These are phyloP conservation scores for Hyalella azteca DNA, from an alignment of 2,888 invertebrate genomes.

Conservation along the genomic window DNA sequence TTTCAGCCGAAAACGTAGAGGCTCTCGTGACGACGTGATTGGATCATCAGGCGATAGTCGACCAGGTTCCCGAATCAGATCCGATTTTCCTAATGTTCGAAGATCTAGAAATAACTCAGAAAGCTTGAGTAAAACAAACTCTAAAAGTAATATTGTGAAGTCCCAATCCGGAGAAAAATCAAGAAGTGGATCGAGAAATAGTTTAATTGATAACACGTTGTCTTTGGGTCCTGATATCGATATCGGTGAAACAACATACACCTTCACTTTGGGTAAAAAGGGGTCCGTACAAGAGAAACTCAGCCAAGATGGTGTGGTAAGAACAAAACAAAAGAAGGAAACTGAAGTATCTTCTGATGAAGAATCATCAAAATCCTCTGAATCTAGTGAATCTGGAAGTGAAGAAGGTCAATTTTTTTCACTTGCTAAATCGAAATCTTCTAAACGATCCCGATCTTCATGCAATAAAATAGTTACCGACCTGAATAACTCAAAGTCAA, in stretches of 20 bases:
- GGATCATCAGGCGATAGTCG: conserved; percentile 52
- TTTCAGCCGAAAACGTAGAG: conserved; percentile 40
- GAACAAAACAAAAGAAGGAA: conserved; percentile 23
- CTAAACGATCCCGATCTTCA: conserved; percentile 50
- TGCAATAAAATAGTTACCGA: conserved; percentile 36
- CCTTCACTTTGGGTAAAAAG: conserved; percentile 26
- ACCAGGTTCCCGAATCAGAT: conserved; percentile 40
- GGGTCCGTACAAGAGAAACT: background rate
- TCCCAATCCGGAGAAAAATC: conserved; percentile 47
- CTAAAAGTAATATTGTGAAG: conserved; percentile 40
- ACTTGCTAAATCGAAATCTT: conserved; percentile 51
- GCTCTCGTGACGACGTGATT: conserved; percentile 47
- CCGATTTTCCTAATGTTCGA: background rate
- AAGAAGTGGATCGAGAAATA: conserved; percentile 41
- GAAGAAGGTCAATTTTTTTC: conserved; percentile 57
- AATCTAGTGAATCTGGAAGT: conserved; percentile 56
- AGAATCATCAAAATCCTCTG: conserved; percentile 36
- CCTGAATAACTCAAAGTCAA: background rate
- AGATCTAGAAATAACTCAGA: conserved; percentile 48
- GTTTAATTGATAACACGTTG: conserved; percentile 44
- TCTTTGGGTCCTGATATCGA: conserved; percentile 52
- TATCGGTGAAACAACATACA: conserved; percentile 45
- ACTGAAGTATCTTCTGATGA: conserved; percentile 9
- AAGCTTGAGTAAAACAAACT: conserved; percentile 39
- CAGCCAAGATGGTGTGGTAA: background rate